phyloP scores from a whole-genome alignment of 1,140 invertebrate species.

The Cryptotermes secundus region DNA sequence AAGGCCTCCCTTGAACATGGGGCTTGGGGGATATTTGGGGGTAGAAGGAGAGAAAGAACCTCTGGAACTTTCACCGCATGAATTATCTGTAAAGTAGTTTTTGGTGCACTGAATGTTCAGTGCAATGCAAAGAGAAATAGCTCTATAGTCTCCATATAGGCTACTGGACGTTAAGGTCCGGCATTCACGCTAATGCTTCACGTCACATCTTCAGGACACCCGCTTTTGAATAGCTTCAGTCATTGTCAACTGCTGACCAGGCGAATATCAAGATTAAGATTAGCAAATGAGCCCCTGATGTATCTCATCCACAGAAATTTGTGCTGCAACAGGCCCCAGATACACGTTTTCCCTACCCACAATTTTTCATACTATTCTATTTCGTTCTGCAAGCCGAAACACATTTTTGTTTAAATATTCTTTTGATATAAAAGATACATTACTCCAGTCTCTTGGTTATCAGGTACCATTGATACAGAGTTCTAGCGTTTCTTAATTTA shows the following conservation, averaged over 20 bases:
- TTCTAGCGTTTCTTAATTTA: too few relatives aligned
- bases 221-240: not conserved
- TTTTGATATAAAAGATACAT: not conserved
- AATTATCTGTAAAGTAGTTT: slow-evolving; percentile 18
- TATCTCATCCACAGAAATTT: not conserved
- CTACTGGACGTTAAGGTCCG: not conserved
- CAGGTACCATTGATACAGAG: not conserved
- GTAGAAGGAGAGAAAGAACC: slow-evolving; percentile 14
- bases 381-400: not conserved
- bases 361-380: not conserved
- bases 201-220: not conserved
- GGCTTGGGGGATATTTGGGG: not conserved
- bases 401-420: not conserved
- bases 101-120: slow-evolving; percentile 13
- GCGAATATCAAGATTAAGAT: not conserved
- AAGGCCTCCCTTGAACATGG: slow-evolving; percentile 9
- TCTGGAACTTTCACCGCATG: slow-evolving; percentile 18
- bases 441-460: not conserved
- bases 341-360: not conserved
- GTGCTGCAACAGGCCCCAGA: not conserved
- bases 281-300: not conserved
- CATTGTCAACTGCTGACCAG: not conserved
- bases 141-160: slow-evolving; percentile 9
- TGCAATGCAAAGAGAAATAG: slow-evolving; percentile 19
- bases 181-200: not conserved